A percentile compares a stretch with the other conserved stretches of the same genome.
Conservation (phyloP, 2,113 vertebrate genomes). For the Seriola dumerili region DNA sequence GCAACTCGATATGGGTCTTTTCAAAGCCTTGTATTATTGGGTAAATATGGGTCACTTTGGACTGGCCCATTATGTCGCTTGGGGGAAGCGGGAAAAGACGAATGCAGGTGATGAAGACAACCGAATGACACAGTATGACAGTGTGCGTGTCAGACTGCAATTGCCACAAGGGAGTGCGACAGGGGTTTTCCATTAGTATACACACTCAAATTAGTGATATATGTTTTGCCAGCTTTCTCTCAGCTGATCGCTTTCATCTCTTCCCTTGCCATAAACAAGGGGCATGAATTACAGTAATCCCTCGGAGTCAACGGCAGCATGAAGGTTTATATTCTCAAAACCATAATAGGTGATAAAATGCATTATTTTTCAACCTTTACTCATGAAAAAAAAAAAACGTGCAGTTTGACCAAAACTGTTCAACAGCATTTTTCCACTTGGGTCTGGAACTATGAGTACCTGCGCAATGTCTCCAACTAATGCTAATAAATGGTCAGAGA, state of each 20-base stretch:
- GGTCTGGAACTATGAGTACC: conserved; percentile 66
- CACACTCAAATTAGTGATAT: conserved; percentile 7
- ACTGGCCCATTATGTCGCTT: conserved; percentile 80
- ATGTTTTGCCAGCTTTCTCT: conserved; percentile 16
- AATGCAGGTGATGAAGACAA: conserved; percentile 76
- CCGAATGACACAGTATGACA: conserved; percentile 69
- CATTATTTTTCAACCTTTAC: conserved; percentile 26
- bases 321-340: conserved; percentile 24
- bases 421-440: conserved; percentile 64
- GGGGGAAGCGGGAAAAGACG: conserved; percentile 62
- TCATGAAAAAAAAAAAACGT: conserved; percentile 5
- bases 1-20: conserved; percentile 82
- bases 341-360: conserved; percentile 13
- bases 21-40: conserved; percentile 85
- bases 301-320: not conserved
- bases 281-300: not conserved
- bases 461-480: conserved; percentile 69
- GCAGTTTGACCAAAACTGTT: conserved; percentile 47
- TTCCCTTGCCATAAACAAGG: not conserved
- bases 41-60: conserved; percentile 86
- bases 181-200: conserved; percentile 51
- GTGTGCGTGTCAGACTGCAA: conserved; percentile 52
- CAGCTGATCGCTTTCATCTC: not conserved
- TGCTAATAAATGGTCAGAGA: conserved; percentile 71
- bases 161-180: conserved; percentile 44